phyloP scores from a whole-genome alignment of 2,888 invertebrate species.

The Cheilosia variabilis region DNA sequence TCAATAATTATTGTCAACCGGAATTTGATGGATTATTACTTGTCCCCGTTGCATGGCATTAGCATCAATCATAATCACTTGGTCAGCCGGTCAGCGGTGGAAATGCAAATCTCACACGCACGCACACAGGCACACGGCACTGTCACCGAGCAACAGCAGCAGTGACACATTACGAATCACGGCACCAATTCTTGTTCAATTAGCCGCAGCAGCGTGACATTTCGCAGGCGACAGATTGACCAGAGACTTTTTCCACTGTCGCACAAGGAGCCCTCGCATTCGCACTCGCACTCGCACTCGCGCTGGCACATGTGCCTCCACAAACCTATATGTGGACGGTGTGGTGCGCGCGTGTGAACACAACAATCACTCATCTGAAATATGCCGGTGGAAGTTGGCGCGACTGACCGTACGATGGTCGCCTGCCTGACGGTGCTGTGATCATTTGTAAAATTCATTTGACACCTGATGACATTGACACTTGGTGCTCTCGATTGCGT shows the following conservation, averaged over 20 bases:
- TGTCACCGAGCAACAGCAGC: constrained; percentile 37
- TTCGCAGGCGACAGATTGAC: constrained; percentile 41
- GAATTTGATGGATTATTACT: constrained; percentile 73
- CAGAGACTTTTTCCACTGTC: constrained; percentile 8
- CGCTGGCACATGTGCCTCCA: neutral
- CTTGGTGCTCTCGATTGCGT: constrained; percentile 69
- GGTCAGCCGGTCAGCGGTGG: neutral
- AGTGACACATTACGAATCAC: constrained; percentile 50
- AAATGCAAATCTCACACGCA: constrained; percentile 33
- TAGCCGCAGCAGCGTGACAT: constrained; percentile 47
- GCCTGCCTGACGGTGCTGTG: constrained; percentile 22
- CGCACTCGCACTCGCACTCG: too few species aligned
- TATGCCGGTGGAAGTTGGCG: constrained; percentile 50
- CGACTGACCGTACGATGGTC: constrained; percentile 4
- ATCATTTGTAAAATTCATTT: constrained; percentile 73
- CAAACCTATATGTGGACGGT: neutral
- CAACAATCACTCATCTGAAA: constrained; percentile 74
- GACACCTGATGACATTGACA: constrained; percentile 76
- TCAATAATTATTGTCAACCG: constrained; percentile 74
- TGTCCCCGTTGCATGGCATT: constrained; percentile 73
- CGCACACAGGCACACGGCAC: constrained; percentile 8
- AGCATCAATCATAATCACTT: constrained; percentile 74
- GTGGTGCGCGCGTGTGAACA: constrained; percentile 60
- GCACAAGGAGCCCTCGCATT: constrained; percentile 6
- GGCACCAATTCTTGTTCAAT: constrained; percentile 70